Conservation (phyloP, 1,140 invertebrate genomes). For the Matsumurasca onukii region DNA sequence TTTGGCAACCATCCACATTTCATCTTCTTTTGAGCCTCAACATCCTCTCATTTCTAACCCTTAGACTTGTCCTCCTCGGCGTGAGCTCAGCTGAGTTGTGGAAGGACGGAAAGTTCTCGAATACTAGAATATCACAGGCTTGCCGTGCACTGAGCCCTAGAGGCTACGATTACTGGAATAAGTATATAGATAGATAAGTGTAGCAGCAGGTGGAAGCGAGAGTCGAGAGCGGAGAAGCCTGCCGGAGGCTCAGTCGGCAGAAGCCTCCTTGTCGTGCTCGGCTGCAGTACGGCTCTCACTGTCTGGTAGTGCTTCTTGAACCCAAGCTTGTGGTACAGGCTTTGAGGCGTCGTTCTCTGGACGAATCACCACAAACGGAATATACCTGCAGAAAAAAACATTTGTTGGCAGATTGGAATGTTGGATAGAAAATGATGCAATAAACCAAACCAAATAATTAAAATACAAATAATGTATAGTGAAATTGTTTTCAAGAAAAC, state of each 20-base stretch:
- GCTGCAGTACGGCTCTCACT: constrained; percentile 70
- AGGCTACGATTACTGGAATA: constrained; percentile 23
- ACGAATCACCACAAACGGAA: constrained; percentile 81
- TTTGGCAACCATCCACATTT: no score
- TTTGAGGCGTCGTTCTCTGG: constrained; percentile 81
- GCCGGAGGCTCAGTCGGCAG: constrained; percentile 12
- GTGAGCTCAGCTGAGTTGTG: no score
- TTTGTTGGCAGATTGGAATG: no score
- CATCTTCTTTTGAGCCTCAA: no score
- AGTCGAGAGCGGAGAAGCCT: constrained; percentile 5
- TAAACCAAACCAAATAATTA: no score
- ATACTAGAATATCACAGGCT: constrained; percentile 1
- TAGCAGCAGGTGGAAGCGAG: constrained; percentile 31
- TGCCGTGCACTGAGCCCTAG: constrained; percentile 19
- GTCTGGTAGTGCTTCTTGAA: constrained; percentile 75
- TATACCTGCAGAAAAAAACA: no score
- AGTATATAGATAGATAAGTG: constrained; percentile 28
- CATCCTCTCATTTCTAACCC: no score
- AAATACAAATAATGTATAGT: no score
- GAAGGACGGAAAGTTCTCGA: no score
- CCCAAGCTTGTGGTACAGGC: constrained; percentile 75
- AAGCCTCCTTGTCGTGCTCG: constrained; percentile 45
- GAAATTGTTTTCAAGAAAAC: no score
- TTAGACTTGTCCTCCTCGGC: no score
- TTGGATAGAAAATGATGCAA: no score